phyloP scores from a whole-genome alignment of 1,140 invertebrate species.

The Drosophila sulfurigaster region DNA sequence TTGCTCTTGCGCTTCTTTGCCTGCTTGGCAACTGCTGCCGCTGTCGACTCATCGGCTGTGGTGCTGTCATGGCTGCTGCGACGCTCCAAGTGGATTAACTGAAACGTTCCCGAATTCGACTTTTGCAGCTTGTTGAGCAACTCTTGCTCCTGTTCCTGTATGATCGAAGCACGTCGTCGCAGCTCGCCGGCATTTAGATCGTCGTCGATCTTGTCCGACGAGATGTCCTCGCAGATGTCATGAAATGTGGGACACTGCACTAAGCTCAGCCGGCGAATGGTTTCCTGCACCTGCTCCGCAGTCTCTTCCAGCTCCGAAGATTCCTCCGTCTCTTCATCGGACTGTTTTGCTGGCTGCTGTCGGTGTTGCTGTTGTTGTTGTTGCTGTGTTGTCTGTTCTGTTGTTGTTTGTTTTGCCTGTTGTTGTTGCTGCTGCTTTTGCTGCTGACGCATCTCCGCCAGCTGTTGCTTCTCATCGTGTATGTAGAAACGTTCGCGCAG shows the following conservation, averaged over 20 bases:
- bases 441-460: constrained; percentile 10
- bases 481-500: constrained; percentile 92
- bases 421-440: constrained; percentile 13
- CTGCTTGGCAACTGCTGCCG: constrained; percentile 32
- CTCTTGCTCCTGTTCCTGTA: constrained; percentile 82
- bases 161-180: constrained; percentile 77
- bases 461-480: constrained; percentile 86
- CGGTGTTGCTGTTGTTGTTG: constrained; percentile 3
- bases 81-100: constrained; percentile 72
- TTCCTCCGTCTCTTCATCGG: constrained; percentile 23
- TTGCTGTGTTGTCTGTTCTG: constrained; percentile 14
- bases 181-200: constrained; percentile 86
- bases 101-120: constrained; percentile 73
- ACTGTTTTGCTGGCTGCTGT: background rate
- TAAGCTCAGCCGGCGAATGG: constrained; percentile 70
- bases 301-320: constrained; percentile 31
- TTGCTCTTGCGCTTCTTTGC: constrained; percentile 69
- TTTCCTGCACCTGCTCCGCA: constrained; percentile 51
- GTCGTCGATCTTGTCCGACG: constrained; percentile 85
- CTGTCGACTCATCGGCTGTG: constrained; percentile 54
- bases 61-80: constrained; percentile 72
- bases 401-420: background rate
- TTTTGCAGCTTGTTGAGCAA: constrained; percentile 78
- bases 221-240: constrained; percentile 86
- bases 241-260: constrained; percentile 85